phyloP scores from a whole-genome alignment of 2,888 invertebrate species.

The Rhopalosiphum nymphaeae region DNA sequence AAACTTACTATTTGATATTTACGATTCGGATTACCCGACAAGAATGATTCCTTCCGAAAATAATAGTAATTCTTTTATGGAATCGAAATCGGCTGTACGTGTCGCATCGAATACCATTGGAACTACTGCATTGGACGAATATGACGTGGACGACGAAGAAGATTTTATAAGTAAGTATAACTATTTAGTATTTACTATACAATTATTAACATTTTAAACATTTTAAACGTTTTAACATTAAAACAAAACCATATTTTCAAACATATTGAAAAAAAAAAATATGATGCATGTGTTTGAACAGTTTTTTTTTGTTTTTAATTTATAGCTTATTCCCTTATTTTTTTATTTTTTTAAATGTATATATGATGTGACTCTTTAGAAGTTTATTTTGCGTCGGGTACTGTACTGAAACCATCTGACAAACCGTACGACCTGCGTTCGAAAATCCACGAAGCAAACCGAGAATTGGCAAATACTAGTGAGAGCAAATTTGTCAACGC shows the following conservation, averaged over 20 bases:
- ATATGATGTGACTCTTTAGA: conserved; percentile 7
- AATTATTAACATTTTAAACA: too few relatives aligned
- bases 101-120: not conserved
- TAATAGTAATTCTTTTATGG: not conserved
- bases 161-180: conserved; percentile 54
- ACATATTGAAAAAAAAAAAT: not conserved
- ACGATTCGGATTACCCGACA: not conserved
- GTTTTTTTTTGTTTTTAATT: conserved; percentile 21
- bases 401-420: conserved; percentile 44
- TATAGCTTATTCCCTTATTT: not conserved
- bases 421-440: conserved; percentile 56
- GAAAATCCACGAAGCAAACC: conserved; percentile 49
- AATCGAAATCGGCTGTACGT: not conserved
- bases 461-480: not conserved
- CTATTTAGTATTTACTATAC: not conserved
- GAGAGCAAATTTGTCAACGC: not conserved
- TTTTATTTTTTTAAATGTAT: not conserved
- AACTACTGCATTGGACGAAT: not conserved
- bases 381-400: conserved; percentile 55
- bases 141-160: conserved; percentile 56
- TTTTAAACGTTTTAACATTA: too few relatives aligned
- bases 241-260: not conserved
- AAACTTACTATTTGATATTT: conserved; percentile 40
- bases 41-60: not conserved
- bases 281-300: conserved; percentile 21